phyloP scores from a whole-genome alignment of 2,888 invertebrate species.

The Epiblema foenella region DNA sequence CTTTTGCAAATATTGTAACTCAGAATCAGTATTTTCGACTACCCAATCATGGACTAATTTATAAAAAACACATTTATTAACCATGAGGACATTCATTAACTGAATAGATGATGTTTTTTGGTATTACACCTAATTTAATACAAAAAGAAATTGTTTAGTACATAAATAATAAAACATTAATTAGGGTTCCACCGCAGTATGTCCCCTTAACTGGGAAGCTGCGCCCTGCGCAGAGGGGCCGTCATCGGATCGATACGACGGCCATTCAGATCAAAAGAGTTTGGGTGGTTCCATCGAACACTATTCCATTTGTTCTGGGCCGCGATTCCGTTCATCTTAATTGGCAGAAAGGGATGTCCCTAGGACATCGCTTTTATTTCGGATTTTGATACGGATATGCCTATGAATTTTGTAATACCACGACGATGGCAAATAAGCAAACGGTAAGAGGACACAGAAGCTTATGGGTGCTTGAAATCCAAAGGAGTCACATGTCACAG shows the following conservation, averaged over 20 bases:
- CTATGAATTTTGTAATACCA: neutral
- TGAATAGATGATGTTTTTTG: neutral
- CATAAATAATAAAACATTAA: too few relatives aligned
- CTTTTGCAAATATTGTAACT: too few relatives aligned
- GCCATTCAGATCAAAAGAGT: slow-evolving; percentile 4
- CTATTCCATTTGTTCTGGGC: slow-evolving; percentile 1
- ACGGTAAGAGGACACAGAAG: too few relatives aligned
- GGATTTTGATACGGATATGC: neutral
- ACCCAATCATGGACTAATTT: too few relatives aligned
- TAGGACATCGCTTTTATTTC: neutral
- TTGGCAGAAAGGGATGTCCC: neutral
- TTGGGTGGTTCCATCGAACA: slow-evolving; percentile 1
- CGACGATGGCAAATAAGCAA: too few relatives aligned
- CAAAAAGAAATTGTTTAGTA: neutral
- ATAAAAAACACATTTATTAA: too few relatives aligned
- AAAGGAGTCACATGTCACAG: too few relatives aligned
- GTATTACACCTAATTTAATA: neutral
- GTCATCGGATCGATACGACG: slow-evolving; percentile 58
- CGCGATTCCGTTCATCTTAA: neutral
- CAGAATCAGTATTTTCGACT: too few relatives aligned
- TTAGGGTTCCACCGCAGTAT: neutral
- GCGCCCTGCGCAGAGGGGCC: slow-evolving; percentile 67
- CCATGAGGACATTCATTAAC: too few relatives aligned
- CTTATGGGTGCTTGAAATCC: too few relatives aligned
- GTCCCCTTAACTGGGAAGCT: slow-evolving; percentile 71